Conservation (phyloP, 2,888 invertebrate species). For the Pollenia angustigena region DNA sequence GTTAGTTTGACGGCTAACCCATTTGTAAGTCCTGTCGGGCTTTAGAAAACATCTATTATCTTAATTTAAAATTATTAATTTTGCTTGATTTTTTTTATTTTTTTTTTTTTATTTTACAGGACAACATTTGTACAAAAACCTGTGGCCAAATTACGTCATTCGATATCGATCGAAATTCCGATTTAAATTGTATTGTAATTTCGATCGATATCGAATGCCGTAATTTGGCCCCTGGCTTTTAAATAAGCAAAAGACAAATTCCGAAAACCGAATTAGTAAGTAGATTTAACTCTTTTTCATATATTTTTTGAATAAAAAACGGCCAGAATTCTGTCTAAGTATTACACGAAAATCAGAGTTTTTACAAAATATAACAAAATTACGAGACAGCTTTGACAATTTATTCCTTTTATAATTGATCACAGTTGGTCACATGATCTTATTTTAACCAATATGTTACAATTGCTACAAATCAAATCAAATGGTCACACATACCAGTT, state of each 20-base stretch:
- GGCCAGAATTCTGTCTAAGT: background rate
- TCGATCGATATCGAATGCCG: too few species aligned
- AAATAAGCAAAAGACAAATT: background rate
- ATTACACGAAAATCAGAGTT: background rate
- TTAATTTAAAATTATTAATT: background rate
- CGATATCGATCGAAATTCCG: too few species aligned
- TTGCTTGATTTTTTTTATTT: too few species aligned
- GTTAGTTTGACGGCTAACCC: too few species aligned
- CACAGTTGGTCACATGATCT: slow-evolving; percentile 25
- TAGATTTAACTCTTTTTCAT: background rate
- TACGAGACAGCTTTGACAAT: too few species aligned
- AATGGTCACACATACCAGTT: slow-evolving; percentile 30
- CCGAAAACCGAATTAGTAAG: background rate
- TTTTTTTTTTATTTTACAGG: slow-evolving; percentile 3
- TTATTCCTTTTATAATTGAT: background rate
- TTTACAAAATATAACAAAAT: too few species aligned
- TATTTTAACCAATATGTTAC: slow-evolving; percentile 28
- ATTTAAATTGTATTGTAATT: background rate
- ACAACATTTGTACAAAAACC: background rate
- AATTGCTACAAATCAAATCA: slow-evolving; percentile 55
- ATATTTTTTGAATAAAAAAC: too few species aligned
- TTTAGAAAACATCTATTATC: background rate
- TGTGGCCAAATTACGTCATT: too few species aligned
- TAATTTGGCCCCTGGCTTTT: background rate
- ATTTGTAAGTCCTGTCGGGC: too few species aligned